Conservation (phyloP, 1,140 invertebrate species). For the Trichonephila inaurata region DNA sequence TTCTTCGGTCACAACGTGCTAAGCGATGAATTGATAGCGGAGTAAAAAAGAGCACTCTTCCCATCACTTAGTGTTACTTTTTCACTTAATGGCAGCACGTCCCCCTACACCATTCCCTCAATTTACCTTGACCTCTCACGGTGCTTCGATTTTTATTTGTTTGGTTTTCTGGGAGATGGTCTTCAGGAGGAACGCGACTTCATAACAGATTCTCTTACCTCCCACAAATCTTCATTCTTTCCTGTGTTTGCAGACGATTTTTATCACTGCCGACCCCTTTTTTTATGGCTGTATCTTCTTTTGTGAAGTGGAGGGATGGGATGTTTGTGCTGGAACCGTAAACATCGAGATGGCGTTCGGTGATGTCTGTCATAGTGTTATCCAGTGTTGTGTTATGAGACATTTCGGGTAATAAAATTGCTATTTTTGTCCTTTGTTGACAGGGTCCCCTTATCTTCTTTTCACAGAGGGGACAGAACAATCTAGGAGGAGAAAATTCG, state of each 20-base stretch:
- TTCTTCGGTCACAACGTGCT: not conserved
- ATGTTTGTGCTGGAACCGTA: not conserved
- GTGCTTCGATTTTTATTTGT: not conserved
- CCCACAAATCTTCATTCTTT: not conserved
- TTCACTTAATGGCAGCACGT: not conserved
- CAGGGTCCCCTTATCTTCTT: not conserved
- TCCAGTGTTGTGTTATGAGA: not conserved
- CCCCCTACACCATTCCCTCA: not conserved
- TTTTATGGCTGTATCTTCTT: not conserved
- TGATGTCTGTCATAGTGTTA: not conserved
- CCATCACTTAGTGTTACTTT: not conserved
- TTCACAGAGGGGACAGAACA: not conserved
- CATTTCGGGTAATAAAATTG: not conserved
- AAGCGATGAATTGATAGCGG: constrained; percentile 5
- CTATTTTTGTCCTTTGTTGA: not conserved
- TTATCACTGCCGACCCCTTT: not conserved
- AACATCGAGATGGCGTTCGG: not conserved
- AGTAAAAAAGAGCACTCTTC: not conserved
- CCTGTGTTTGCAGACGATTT: constrained; percentile 5
- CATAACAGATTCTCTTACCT: not conserved
- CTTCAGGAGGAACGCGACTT: not conserved
- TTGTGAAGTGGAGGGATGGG: not conserved
- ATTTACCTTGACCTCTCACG: not conserved
- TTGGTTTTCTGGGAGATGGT: not conserved
- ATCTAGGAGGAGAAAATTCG: no score